Evolutionary conservation across 2,113 vertebrate species (phyloP).

Genomic region (Sinocyclocheilus maitianheensis): DNA sequence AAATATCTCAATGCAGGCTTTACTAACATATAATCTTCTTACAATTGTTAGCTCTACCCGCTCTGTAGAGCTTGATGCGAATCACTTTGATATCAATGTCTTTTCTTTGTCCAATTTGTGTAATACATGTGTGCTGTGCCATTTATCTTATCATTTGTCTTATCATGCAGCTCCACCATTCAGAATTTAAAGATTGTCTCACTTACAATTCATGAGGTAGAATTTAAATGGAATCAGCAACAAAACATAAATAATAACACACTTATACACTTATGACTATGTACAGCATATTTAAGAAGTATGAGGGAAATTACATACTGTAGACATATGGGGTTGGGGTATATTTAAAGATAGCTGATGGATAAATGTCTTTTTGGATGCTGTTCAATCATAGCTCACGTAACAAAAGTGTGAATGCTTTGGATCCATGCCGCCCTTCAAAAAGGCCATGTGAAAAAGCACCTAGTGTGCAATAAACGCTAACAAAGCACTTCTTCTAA

Average conservation of each 20-base stretch:
- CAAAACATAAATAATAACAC: background rate
- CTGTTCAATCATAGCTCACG: background rate
- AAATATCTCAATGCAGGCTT: slow-evolving; percentile 16
- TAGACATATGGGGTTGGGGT: too few species aligned
- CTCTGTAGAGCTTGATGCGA: slow-evolving; percentile 2
- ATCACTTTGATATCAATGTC: slow-evolving; percentile 22
- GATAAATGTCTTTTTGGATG: too few species aligned
- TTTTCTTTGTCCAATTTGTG: background rate
- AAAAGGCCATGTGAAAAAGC: background rate
- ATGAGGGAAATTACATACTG: background rate
- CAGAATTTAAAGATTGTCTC: background rate
- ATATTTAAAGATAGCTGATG: too few species aligned
- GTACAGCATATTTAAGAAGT: background rate
- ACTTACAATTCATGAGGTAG: background rate
- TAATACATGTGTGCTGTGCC: background rate
- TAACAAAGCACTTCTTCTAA: slow-evolving; percentile 39
- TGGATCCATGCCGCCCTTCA: slow-evolving; percentile 1
- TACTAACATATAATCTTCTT: slow-evolving; percentile 4
- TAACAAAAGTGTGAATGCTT: slow-evolving; percentile 28
- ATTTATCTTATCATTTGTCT: background rate
- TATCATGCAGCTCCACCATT: background rate
- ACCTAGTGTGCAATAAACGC: slow-evolving; percentile 14
- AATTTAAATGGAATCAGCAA: background rate
- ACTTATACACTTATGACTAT: too few species aligned
- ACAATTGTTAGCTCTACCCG: background rate